phyloP scores from a whole-genome alignment of 2,797 vertebrate species.

The Uromys caudimaculatus region DNA sequence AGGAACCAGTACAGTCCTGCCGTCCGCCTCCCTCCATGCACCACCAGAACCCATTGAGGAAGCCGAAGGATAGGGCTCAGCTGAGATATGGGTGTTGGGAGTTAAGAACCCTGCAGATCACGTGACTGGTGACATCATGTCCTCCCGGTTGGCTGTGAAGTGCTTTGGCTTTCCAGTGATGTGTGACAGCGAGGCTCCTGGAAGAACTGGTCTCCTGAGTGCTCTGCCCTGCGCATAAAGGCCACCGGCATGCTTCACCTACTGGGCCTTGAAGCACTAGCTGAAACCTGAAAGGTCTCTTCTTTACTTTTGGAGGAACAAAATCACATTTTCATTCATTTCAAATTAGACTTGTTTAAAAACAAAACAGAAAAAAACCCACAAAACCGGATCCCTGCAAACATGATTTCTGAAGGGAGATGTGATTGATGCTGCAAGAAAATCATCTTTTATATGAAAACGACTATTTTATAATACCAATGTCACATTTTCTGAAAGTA shows the following conservation, averaged over 20 bases:
- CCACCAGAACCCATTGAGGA: slow-evolving; percentile 92
- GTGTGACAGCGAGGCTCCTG: slow-evolving; percentile 72
- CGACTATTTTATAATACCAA: slow-evolving; percentile 87
- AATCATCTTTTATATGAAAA: slow-evolving; percentile 87
- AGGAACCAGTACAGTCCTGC: slow-evolving; percentile 91
- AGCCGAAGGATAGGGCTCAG: slow-evolving; percentile 92
- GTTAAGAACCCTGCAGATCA: slow-evolving; percentile 68
- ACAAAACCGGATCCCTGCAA: slow-evolving; percentile 77
- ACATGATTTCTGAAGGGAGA: slow-evolving; percentile 82
- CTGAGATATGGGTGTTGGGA: slow-evolving; percentile 51
- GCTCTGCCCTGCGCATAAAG: slow-evolving; percentile 73
- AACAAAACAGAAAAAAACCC: neutral
- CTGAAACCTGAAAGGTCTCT: slow-evolving; percentile 79
- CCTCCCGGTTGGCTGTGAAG: slow-evolving; percentile 67
- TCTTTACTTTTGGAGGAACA: slow-evolving; percentile 82
- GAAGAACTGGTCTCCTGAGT: slow-evolving; percentile 74
- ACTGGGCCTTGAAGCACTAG: slow-evolving; percentile 83
- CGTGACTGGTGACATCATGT: slow-evolving; percentile 73
- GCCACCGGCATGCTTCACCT: slow-evolving; percentile 77
- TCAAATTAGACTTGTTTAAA: slow-evolving; percentile 77
- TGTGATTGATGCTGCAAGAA: slow-evolving; percentile 85
- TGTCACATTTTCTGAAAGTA: slow-evolving; percentile 85
- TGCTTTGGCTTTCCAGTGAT: slow-evolving; percentile 64
- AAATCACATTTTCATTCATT: slow-evolving; percentile 76
- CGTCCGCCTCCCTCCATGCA: slow-evolving; percentile 92